Evolutionary conservation across 1,140 invertebrate species (phyloP).

Genomic region (Lepidurus couesii): DNA sequence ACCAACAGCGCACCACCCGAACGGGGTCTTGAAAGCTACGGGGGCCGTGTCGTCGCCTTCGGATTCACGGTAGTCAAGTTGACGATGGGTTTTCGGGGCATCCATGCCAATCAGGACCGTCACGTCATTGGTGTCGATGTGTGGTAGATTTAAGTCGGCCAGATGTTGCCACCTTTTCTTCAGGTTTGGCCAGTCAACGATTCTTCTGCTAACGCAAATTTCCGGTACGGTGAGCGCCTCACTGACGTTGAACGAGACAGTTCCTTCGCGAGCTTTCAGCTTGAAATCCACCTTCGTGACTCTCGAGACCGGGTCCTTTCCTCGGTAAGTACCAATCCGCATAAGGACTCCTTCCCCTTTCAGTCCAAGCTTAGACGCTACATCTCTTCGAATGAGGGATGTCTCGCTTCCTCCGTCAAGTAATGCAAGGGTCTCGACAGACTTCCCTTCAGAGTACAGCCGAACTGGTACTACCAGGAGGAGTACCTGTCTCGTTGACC

Average conservation of each 20-base stretch:
- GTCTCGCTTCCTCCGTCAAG: slow-evolving; percentile 10
- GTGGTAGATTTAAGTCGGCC: background rate
- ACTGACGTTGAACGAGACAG: background rate
- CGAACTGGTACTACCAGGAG: slow-evolving; percentile 5
- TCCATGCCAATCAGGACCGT: slow-evolving; percentile 16
- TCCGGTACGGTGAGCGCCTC: background rate
- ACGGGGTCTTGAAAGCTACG: slow-evolving; percentile 5
- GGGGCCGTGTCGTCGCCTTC: background rate
- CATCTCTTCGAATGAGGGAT: slow-evolving; percentile 2
- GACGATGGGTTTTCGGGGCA: background rate
- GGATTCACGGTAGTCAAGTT: background rate
- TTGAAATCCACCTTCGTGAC: background rate
- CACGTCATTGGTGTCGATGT: background rate
- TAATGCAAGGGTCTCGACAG: background rate
- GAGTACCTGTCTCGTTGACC: background rate
- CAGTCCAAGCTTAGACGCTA: background rate
- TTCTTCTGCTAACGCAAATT: background rate
- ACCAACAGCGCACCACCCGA: slow-evolving; percentile 27
- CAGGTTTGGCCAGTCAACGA: background rate
- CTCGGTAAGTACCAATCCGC: slow-evolving; percentile 4
- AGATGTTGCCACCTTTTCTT: slow-evolving; percentile 23
- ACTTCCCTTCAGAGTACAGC: background rate
- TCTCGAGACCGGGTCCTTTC: background rate
- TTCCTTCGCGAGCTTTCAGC: background rate
- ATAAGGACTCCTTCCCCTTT: background rate